Base-by-base conservation (phyloP, 2,888 invertebrate species). In the Dione juno region DNA sequence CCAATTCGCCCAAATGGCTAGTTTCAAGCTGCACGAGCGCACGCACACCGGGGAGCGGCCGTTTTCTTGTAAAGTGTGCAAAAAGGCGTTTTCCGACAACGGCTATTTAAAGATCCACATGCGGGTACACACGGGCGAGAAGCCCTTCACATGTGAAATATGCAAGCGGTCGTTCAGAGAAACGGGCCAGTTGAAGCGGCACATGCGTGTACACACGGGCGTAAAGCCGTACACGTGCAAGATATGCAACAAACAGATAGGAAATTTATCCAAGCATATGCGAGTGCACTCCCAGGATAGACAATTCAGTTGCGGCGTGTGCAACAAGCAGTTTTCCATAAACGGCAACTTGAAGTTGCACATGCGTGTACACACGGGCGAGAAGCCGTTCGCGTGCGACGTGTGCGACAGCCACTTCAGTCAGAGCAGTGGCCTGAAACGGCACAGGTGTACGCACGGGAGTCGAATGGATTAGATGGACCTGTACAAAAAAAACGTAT, bases 41-140 rank as follows among this genome's bases (percentile, higher is more conserved):
- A 91, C 89, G 0, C 92, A 92, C 41, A 92, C 92, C 0, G 92
- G 92, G 0, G 92, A 92, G 50, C 78, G 81, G 8, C 92, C 92
- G 0, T 92, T 76, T 61, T 76, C 83, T 0, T 92, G 92, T 63
- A 84, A 85, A 72, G 80, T 92, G 0, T 92, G 92, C 48, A 88
- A 90, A 10, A 92, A 92, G 75, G 83, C 88, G 0, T 92, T 92
- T 53, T 88, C 92, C 0, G 90, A 92, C 57, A 92, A 89, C n/a
- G 90, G 91, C 0, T 91, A 92, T 66, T 78, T 92, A 14, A 92
- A 90, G 72, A 90, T 90, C 0, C 92, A 92, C 70, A 89, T 91
- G 89, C 75, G 92, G 0, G 84, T 91, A 0, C 92, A 92, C 70
- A 90, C 88, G 0, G 90, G 90, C 0, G 90, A 89, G 21, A 89